Conservation (phyloP, 2,797 vertebrate species). For the Amblyopsis hoosieri region DNA sequence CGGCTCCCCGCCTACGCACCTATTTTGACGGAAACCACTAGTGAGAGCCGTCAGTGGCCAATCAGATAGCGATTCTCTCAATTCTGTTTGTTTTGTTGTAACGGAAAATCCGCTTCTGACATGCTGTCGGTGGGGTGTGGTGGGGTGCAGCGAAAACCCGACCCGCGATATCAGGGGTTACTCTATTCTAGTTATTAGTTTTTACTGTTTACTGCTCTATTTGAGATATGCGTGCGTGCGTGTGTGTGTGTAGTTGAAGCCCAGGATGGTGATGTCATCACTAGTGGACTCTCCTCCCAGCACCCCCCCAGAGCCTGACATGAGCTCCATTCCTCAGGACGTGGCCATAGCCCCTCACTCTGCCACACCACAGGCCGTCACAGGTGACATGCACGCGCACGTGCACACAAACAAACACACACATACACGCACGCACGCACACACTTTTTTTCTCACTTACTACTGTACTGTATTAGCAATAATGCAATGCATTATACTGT, state of each 20-base stretch:
- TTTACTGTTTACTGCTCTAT: neutral
- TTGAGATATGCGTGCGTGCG: slow-evolving; percentile 23
- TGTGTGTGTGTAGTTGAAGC: slow-evolving; percentile 83
- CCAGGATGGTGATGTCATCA: slow-evolving; percentile 88
- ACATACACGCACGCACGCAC: neutral
- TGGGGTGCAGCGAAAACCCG: no score
- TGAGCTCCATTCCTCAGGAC: slow-evolving; percentile 92
- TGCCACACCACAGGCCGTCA: slow-evolving; percentile 80
- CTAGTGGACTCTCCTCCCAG: slow-evolving; percentile 87
- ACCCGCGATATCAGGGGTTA: no score
- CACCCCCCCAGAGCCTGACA: slow-evolving; percentile 91
- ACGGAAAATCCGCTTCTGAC: no score
- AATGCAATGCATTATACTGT: no score
- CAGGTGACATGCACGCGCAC: slow-evolving; percentile 44
- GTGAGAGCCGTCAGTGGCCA: no score
- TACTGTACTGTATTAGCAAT: neutral
- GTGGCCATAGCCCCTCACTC: slow-evolving; percentile 91
- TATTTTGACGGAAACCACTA: no score
- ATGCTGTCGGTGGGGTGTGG: no score
- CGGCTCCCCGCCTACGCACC: no score
- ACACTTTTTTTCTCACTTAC: neutral
- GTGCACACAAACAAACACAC: slow-evolving; percentile 7
- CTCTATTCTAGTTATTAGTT: no score
- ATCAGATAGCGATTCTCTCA: no score
- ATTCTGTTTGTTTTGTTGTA: no score